Conservation (phyloP, 2,888 invertebrate species). For the Apamea sordens region DNA sequence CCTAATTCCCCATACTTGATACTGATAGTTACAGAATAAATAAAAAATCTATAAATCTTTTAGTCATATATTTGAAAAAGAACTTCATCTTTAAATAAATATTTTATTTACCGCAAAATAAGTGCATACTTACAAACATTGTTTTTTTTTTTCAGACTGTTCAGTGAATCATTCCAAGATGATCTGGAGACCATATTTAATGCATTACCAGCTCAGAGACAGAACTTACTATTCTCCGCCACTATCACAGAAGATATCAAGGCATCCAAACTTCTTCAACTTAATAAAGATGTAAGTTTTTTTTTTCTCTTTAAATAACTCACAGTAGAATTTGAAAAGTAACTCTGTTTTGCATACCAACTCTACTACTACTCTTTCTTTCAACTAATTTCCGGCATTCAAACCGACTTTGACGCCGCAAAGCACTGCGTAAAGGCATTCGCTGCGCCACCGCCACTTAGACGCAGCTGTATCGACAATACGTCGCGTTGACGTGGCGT, state of each 20-base stretch:
- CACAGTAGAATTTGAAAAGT: not conserved
- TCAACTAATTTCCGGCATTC: not conserved
- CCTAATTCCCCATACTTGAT: not conserved
- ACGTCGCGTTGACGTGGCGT: not conserved
- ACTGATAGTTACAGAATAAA: not conserved
- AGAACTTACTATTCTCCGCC: conserved; percentile 98
- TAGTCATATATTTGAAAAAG: not conserved
- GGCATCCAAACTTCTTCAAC: conserved; percentile 91
- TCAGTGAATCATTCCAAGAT: conserved; percentile 95
- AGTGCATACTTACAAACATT: not conserved
- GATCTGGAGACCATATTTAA: conserved; percentile 95
- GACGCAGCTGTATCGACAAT: too few species aligned
- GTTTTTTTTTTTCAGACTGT: conserved; percentile 79
- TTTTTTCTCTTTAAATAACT: not conserved
- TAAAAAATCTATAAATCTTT: not conserved
- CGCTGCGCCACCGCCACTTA: too few species aligned
- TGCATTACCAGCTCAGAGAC: conserved; percentile 94
- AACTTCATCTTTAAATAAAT: not conserved
- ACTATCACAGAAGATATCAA: conserved; percentile 96
- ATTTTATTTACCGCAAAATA: not conserved
- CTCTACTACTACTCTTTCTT: too few species aligned
- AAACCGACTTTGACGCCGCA: not conserved
- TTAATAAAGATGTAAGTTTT: conserved; percentile 91
- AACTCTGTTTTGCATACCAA: not conserved
- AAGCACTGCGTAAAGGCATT: not conserved